phyloP scores from a whole-genome alignment of 2,888 invertebrate species.

The Azorinus chamasolen region DNA sequence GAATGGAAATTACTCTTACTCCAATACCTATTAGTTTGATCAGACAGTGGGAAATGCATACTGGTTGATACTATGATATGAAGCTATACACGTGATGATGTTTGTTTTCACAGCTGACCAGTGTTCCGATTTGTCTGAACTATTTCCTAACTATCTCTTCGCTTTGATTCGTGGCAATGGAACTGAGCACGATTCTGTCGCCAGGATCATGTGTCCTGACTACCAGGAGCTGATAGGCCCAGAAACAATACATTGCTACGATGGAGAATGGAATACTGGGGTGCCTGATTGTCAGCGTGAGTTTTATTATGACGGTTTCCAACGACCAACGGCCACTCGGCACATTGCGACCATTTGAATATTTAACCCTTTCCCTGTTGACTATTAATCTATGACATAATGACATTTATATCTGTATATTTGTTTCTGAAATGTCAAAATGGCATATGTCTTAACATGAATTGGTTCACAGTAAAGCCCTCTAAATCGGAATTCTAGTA shows the following conservation, averaged over 20 bases:
- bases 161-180: conserved; percentile 60
- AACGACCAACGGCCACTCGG: too few species aligned
- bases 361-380: neutral
- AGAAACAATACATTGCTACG: conserved; percentile 60
- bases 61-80: too few species aligned
- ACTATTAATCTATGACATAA: neutral
- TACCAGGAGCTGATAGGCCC: conserved; percentile 71
- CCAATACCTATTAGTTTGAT: too few species aligned
- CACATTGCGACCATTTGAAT: too few species aligned
- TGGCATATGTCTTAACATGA: neutral
- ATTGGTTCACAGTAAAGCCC: too few species aligned
- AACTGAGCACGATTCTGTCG: conserved; percentile 64
- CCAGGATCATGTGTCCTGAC: conserved; percentile 63
- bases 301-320: too few species aligned
- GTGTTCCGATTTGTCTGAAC: conserved; percentile 31
- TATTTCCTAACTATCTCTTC: conserved; percentile 27
- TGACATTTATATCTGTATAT: neutral
- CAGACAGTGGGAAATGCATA: too few species aligned
- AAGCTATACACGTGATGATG: too few species aligned
- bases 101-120: conserved; percentile 28
- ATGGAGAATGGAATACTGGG: conserved; percentile 66
- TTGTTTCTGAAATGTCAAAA: neutral
- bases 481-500: too few species aligned
- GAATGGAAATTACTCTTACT: too few species aligned
- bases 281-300: conserved; percentile 73